Base-by-base conservation (phyloP, 53 echinoderm and acorn worm genomes). In the Holothuria leucospilota region DNA sequence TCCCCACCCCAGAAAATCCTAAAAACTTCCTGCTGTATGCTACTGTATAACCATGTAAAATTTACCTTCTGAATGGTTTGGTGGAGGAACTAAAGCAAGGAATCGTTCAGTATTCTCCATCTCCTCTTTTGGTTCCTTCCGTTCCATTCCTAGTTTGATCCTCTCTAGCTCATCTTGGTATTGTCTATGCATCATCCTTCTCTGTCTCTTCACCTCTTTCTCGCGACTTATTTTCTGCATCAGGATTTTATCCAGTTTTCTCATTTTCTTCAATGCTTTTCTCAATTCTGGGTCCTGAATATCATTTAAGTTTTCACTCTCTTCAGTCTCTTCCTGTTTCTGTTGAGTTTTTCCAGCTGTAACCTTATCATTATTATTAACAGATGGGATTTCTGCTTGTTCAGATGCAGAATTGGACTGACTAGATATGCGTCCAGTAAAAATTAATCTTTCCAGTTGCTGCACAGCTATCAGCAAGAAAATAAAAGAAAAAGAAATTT, bases 231-330 rank as follows among this genome's bases (percentile, higher is more conserved):
- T 82, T 85, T 92, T 97, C 78, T 93, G 89, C 59, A 89, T 85
- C 21, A 97, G 89, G 74, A 97, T 97, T 51, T 91, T 89, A 78
- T 97, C 98, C 30, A 97, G 98, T 85, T 95, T 92, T 46, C 83
- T 86, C 98, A 97, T 97, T 89, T 97, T 97, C 85, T 86, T 88
- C 63, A 97, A 91, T 68, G 95, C 98, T 77, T 93, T 95, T 10
- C 84, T 87, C 13, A 97, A 62, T 80, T 92, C 88, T 18, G 94
- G 94, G 49, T 94, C 94, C 56, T 77, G 66, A 40, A 90, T 85
- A 26, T 52, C 53, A 20, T 89, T 85, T 16, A 74, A 20, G 34
- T 6, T 58, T 59, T 38, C n/a, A 7, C 38, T 84, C 42, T 39
- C 64, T 26, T 60, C 11, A 28, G 20, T 46, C 27, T 18, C 58